These are phyloP conservation scores for Enteromius treurensis DNA, from an alignment of 2,797 vertebrate genomes.

Conservation along the genomic window DNA sequence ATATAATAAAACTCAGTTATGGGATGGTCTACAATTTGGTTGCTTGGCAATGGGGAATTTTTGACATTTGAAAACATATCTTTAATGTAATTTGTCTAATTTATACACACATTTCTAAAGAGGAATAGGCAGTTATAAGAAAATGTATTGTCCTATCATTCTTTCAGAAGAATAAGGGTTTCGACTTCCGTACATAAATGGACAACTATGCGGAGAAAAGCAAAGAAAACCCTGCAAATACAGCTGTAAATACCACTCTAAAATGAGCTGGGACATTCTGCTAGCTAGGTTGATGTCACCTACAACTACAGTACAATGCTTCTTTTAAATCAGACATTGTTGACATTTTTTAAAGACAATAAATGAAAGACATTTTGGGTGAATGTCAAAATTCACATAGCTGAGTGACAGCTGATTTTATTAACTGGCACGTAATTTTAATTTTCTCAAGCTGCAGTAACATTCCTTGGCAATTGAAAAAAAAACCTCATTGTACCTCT, in stretches of 20 bases:
- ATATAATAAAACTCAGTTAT: background rate
- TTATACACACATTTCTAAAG: background rate
- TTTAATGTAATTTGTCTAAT: background rate
- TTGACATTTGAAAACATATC: background rate
- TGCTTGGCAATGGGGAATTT: background rate
- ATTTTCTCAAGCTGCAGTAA: background rate
- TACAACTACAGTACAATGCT: background rate
- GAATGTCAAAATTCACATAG: background rate
- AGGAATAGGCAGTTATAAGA: background rate
- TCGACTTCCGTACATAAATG: background rate
- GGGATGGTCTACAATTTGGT: background rate
- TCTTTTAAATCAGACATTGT: background rate
- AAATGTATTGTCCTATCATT: background rate
- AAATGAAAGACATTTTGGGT: background rate
- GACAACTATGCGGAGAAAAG: background rate
- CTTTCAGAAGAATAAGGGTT: background rate
- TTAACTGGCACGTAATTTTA: background rate
- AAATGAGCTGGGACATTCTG: background rate
- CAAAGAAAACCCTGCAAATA: background rate
- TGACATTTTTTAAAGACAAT: background rate
- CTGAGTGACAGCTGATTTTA: conserved; percentile 7
- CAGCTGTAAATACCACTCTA: background rate
- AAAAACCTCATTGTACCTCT: background rate
- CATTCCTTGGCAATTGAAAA: background rate
- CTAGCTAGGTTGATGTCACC: background rate